Evolutionary conservation across 2,797 vertebrate genomes (phyloP).

Genomic region (Neosilurus hyrtlii): DNA sequence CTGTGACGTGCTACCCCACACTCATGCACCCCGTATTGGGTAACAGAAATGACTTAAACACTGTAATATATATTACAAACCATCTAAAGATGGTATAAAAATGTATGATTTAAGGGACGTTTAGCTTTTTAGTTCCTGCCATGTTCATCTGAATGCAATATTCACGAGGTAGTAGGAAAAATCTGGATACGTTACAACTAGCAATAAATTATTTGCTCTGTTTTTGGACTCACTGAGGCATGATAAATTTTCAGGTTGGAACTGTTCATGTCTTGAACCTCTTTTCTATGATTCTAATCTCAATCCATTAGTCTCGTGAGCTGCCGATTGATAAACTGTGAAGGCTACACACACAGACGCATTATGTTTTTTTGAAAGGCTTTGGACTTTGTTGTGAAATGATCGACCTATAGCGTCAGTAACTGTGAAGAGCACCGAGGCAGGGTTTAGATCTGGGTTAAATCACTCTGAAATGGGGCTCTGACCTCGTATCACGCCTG

Average conservation of each 20-base stretch:
- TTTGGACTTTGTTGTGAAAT: neutral
- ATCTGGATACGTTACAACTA: neutral
- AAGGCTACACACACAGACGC: slow-evolving; percentile 2
- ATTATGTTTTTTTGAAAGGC: neutral
- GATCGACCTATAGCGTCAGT: slow-evolving; percentile 22
- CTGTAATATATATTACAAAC: neutral
- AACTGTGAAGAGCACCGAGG: slow-evolving; percentile 13
- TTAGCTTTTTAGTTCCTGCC: neutral
- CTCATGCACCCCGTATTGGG: neutral
- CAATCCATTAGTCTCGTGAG: neutral
- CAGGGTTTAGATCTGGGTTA: slow-evolving; percentile 32
- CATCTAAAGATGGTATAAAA: neutral
- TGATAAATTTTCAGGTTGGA: neutral
- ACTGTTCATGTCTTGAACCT: slow-evolving; percentile 10
- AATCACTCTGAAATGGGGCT: slow-evolving; percentile 44
- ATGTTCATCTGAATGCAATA: slow-evolving; percentile 2
- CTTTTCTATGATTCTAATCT: neutral
- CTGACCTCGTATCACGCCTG: slow-evolving; percentile 48
- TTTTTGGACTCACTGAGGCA: slow-evolving; percentile 8
- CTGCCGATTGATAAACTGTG: neutral
- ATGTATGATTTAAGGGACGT: neutral
- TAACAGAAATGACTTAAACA: neutral
- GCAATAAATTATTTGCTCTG: slow-evolving; percentile 4
- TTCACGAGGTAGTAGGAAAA: neutral
- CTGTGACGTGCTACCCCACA: no score